phyloP scores from a whole-genome alignment of 2,888 invertebrate species.

The Sminthurides aquaticus region DNA sequence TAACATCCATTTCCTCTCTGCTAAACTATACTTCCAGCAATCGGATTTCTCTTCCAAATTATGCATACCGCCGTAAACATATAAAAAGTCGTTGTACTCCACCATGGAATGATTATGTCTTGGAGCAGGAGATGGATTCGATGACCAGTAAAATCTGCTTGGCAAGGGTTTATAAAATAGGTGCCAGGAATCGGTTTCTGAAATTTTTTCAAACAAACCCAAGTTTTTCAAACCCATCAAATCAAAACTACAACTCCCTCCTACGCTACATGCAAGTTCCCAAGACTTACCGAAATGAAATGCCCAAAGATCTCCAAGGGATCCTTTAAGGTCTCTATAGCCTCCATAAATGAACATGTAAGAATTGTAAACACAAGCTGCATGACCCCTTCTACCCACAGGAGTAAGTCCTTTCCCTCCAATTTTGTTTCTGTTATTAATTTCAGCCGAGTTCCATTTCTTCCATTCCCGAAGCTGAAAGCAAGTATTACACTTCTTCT shows the following conservation, averaged over 20 bases:
- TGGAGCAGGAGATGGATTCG: slow-evolving; percentile 54
- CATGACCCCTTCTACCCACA: slow-evolving; percentile 73
- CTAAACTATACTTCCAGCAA: slow-evolving; percentile 71
- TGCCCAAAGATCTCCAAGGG: slow-evolving; percentile 77
- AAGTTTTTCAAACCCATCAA: not conserved
- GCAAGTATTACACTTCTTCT: too few species aligned
- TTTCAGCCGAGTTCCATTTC: slow-evolving; percentile 24
- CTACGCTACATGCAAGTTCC: not conserved
- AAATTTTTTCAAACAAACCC: slow-evolving; percentile 32
- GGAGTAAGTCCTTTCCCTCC: slow-evolving; percentile 51
- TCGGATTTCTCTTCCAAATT: slow-evolving; percentile 69
- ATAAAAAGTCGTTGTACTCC: slow-evolving; percentile 64
- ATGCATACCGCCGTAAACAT: slow-evolving; percentile 82
- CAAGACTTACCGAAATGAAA: slow-evolving; percentile 68
- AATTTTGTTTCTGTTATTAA: slow-evolving; percentile 9
- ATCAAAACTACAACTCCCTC: not conserved
- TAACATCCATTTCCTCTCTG: slow-evolving; percentile 54
- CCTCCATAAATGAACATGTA: slow-evolving; percentile 80
- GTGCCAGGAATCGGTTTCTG: slow-evolving; percentile 78
- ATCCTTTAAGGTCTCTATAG: slow-evolving; percentile 75
- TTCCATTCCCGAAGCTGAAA: slow-evolving; percentile 24
- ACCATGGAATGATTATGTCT: slow-evolving; percentile 80
- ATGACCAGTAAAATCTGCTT: slow-evolving; percentile 29
- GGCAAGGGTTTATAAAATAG: slow-evolving; percentile 44
- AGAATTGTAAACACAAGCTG: slow-evolving; percentile 68